Base-by-base conservation (phyloP, 2,888 invertebrate genomes). In the Rapana venosa region DNA sequence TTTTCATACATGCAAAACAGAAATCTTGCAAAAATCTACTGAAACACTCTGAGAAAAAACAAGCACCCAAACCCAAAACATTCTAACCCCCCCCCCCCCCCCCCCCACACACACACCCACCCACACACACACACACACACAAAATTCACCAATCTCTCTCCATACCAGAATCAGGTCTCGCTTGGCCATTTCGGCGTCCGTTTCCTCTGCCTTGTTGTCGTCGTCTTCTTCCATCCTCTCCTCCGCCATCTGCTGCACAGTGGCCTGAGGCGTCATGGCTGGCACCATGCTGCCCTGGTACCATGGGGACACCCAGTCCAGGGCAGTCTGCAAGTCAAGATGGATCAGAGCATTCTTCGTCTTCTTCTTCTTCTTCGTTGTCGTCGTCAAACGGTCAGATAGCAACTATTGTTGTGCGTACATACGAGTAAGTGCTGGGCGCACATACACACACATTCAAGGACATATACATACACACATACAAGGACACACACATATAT, bases 161-260 rank as follows among this genome's bases (percentile, higher is more conserved):
- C 11, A 22, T 91, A 95, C 96, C 93, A 94, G 92, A 77, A 98
- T 97, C 8, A 98, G 96, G 97, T 99, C 98, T 61, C 97, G 97
- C 96, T 98, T 98, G 17, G 98, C 97, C 89, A 99, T 96, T 96
- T 98, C 98, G 94, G 98, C 98, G 96, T 99, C 99, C 95, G 98
- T 98, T 92, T 98, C 97, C 83, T 94, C 91, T 22, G 92, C 90
- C 84, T 93, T 93, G 90, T 98, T 98, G 89, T 96, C 96, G 89
- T 97, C 97, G 94, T 94, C 35, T 85, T 93, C 92, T 47, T 90
- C 88, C 87, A 91, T 90, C 30, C 90, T 85, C 20, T 85, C 58
- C 35, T 90, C 61, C 36, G 32, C 36, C 66, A 89, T 87, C 70
- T 83, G 89, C 84, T 89, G 83, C 30, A 88, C 91, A 22, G 91